Evolutionary conservation across 2,797 vertebrate species (phyloP).

Genomic region (Amblyraja radiata): DNA sequence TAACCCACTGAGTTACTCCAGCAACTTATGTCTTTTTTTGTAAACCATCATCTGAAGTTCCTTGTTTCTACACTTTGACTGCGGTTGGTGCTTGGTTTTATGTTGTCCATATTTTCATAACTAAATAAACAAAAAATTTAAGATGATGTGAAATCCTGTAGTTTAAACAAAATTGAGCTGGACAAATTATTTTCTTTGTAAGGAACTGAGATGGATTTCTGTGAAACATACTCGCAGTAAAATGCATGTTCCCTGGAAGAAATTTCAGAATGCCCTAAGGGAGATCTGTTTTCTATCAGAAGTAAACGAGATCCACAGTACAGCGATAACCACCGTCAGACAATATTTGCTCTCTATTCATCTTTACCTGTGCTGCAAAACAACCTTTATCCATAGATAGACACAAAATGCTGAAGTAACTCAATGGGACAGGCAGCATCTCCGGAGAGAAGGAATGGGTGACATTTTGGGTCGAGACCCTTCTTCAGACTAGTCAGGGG

Average conservation of each 20-base stretch:
- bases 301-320: neutral
- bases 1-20: too few relatives aligned
- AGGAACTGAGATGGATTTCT: neutral
- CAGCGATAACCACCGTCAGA: neutral
- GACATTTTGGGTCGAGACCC: too few relatives aligned
- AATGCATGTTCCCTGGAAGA: neutral
- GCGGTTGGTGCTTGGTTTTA: neutral
- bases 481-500: too few relatives aligned
- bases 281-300: neutral
- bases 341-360: neutral
- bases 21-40: too few relatives aligned
- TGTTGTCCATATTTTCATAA: neutral
- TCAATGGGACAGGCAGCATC: too few relatives aligned
- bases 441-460: too few relatives aligned
- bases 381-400: neutral
- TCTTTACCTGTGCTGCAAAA: neutral
- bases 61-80: too few relatives aligned
- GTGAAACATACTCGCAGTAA: neutral
- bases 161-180: neutral
- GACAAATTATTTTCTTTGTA: neutral
- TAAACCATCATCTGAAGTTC: too few relatives aligned
- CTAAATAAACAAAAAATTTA: neutral
- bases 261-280: neutral
- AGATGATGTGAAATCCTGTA: neutral
- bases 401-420: too few relatives aligned